Base-by-base conservation (phyloP, 2,797 vertebrate species). In the Spinus olivaceus region DNA sequence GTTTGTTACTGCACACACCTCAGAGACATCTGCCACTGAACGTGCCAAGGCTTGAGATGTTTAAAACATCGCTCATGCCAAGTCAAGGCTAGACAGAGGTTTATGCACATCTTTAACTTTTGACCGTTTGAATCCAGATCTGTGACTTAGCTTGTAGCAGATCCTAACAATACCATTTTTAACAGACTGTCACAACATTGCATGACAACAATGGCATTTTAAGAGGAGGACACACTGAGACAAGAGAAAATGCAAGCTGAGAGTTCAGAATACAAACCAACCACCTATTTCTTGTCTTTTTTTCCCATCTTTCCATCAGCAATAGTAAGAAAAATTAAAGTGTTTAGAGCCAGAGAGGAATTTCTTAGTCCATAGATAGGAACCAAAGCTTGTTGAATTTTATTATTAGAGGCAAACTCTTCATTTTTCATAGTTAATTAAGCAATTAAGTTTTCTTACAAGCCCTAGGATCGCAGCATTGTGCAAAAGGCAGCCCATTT, bases 381-480 rank as follows among this genome's bases (percentile, higher is more conserved):
- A 95, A 96, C 72, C 35, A 61, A 95, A 82, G 85, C 88, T 89
- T 81, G 61, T 86, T 92, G 96, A 71, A 44, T 79, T 91, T 92
- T 93, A 81, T 92, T 96, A 73, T 91, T 90, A 97, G 95, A 98
- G 96, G 97, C 97, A 97, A 98, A 98, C 96, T 97, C 97, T 98
- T 98, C 97, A 98, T 98, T 98, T 98, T 95, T 93, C 88, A 91
- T 67, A 83, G 96, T 94, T 96, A 95, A 97, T 95, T 93, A 95
- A 97, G 96, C 82, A 95, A 81, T 81, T 88, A 95, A 24, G 80
- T 78, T 91, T 80, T 94, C 91, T 96, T 84, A 90, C 91, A 91
- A 83, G 50, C 91, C 97, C 90, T 95, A 94, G 94, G 82, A 86
- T 82, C 33, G 37, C 86, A 97, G 95, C 93, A 92, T 91, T 95